Evolutionary conservation across 2,888 invertebrate species (phyloP).

Genomic region (Spodoptera picta): DNA sequence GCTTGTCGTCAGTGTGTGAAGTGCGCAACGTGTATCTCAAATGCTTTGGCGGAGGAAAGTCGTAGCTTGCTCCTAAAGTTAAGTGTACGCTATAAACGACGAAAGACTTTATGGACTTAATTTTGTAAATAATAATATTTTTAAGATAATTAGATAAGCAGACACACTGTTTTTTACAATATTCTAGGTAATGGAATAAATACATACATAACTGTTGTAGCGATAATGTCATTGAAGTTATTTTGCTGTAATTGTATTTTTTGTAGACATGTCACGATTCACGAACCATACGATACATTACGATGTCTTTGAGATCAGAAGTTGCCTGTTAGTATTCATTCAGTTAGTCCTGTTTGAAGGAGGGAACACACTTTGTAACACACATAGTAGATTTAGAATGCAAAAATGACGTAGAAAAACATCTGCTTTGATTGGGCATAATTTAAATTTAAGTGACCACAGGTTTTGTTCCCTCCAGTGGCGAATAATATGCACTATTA

Average conservation of each 20-base stretch:
- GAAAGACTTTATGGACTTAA: constrained; percentile 85
- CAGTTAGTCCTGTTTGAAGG: constrained; percentile 56
- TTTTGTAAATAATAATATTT: constrained; percentile 83
- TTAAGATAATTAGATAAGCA: constrained; percentile 82
- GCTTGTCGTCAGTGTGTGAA: constrained; percentile 61
- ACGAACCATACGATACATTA: constrained; percentile 57
- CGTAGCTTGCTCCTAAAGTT: constrained; percentile 75
- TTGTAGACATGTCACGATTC: constrained; percentile 73
- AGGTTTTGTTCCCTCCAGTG: constrained; percentile 74
- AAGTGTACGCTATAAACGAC: constrained; percentile 82
- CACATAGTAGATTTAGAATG: constrained; percentile 69
- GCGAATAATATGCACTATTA: constrained; percentile 62
- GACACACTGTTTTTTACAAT: constrained; percentile 88
- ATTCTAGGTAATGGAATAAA: constrained; percentile 83
- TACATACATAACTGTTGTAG: constrained; percentile 86
- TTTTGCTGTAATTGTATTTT: constrained; percentile 81
- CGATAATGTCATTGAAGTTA: constrained; percentile 78
- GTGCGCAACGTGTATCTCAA: constrained; percentile 64
- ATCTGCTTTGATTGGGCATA: constrained; percentile 72
- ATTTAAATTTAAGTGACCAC: constrained; percentile 65
- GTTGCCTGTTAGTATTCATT: constrained; percentile 58
- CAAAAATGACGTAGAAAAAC: constrained; percentile 67
- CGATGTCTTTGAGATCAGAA: constrained; percentile 62
- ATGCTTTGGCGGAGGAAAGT: constrained; percentile 66
- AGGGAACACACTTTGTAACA: constrained; percentile 75